Base-by-base conservation (phyloP, 2,888 invertebrate genomes). In the Cyaniris semiargus region DNA sequence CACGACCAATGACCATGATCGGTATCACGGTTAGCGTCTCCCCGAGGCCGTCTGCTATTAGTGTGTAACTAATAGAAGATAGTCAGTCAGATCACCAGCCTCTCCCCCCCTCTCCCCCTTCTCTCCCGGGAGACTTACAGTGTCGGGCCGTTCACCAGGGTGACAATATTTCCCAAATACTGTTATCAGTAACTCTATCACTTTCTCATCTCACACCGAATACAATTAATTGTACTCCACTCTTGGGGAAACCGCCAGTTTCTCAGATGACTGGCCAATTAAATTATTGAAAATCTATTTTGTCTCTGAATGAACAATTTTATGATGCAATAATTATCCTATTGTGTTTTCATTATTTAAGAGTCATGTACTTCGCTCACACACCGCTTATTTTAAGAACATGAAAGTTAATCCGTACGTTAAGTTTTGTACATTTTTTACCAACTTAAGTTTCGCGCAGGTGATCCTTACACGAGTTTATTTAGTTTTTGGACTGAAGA, bases 201-300 rank as follows among this genome's bases (percentile, higher is more conserved):
- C 27, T 66, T 66, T 66, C 66, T 66, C 66, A 66, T 66, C 27
- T 66, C 27, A 66, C 53, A 15, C 15, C 15, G 18, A 66, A 66
- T 21, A 31, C 27, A 60, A 23, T 23, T 60, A 23, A 60, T 60
- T 60, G 15, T 66, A 6, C 27, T 31, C 1, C 6, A 15, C 66
- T 31, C 66, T 31, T 6, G 66, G 66, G 27, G 15, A 66, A 6
- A 31, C 0, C 27, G 10, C 5, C 6, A 27, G 13, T 31, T 15
- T 18, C 15, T 27, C 10, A 15, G 23, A 66, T 23, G 23, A 23
- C 60, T 66, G 5, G 3, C 10, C 60, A 13, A 15, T 23, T 23
- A 66, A 23, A 60, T 21, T 4, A 7, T 15, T 15, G 15, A 4
- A 15, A 15, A 38, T 38, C 8, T 38, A 48, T 4, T 48, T 48